phyloP scores from a whole-genome alignment of 2,888 invertebrate genomes.

The Steinernema scapterisci region DNA sequence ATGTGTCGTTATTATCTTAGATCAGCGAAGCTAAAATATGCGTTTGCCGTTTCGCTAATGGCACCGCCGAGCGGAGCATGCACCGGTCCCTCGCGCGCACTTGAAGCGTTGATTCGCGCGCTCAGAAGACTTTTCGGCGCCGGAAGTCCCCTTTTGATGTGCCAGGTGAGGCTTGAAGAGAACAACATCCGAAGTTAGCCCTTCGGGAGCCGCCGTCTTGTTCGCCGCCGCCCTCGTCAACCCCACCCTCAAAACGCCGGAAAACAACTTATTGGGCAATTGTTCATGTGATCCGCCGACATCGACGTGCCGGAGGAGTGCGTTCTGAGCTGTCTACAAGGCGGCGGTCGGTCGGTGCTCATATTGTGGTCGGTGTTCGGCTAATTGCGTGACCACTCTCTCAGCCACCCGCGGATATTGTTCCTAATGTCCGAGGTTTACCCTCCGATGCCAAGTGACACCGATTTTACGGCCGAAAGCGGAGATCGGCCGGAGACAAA shows the following conservation, averaged over 20 bases:
- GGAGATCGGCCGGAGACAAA: not conserved
- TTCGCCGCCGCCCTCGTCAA: not conserved
- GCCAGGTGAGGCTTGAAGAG: slow-evolving; percentile 1
- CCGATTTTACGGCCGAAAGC: slow-evolving; percentile 8
- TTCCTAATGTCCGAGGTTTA: not conserved
- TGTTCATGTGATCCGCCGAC: slow-evolving; percentile 25
- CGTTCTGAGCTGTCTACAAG: not conserved
- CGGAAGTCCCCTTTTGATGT: not conserved
- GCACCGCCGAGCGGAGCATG: not conserved
- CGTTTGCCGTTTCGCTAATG: slow-evolving; percentile 19
- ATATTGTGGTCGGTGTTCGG: not conserved
- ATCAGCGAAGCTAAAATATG: slow-evolving; percentile 30
- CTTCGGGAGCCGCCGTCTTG: not conserved
- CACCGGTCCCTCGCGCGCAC: not conserved
- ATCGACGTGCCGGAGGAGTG: slow-evolving; percentile 2
- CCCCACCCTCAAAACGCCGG: slow-evolving; percentile 26
- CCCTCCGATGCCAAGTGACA: not conserved
- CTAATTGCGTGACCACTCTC: not conserved
- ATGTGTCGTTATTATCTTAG: slow-evolving; percentile 31
- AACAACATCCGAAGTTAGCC: slow-evolving; percentile 17
- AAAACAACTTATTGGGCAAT: slow-evolving; percentile 29
- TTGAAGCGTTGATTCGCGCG: too few relatives aligned
- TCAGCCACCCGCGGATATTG: not conserved
- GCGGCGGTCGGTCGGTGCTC: slow-evolving; percentile 5
- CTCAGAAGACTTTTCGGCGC: slow-evolving; percentile 2